Conservation (phyloP, 2,888 invertebrate genomes). For the Drosophila conformis region DNA sequence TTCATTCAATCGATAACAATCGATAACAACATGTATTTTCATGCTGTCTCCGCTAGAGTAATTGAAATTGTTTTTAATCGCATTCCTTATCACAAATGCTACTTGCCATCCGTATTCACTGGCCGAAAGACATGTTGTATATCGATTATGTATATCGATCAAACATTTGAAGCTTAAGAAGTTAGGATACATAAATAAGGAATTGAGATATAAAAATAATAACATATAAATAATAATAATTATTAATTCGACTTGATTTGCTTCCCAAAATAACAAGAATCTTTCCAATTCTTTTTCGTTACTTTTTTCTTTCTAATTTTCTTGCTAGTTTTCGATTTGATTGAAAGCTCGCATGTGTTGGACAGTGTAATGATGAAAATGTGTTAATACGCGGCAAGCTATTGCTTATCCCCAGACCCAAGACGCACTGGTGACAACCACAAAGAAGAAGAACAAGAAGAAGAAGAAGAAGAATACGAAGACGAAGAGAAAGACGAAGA, state of each 20-base stretch:
- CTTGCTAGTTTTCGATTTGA: neutral
- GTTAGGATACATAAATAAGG: too few relatives aligned
- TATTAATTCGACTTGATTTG: neutral
- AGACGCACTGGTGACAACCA: conserved; percentile 13
- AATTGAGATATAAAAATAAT: neutral
- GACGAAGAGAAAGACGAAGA: neutral
- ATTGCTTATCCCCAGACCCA: conserved; percentile 28
- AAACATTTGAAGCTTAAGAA: too few relatives aligned
- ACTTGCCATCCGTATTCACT: neutral
- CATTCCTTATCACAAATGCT: neutral
- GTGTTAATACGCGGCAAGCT: conserved; percentile 62
- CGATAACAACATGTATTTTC: neutral
- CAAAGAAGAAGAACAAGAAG: neutral
- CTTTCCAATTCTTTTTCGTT: neutral
- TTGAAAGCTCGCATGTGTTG: conserved; percentile 18
- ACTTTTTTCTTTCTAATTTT: neutral
- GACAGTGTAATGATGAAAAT: conserved; percentile 56
- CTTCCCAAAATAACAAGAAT: neutral
- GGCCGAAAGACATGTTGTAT: too few relatives aligned
- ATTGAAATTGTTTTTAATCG: neutral
- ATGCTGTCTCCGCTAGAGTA: neutral
- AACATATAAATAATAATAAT: neutral
- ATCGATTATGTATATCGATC: too few relatives aligned
- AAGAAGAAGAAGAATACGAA: too few relatives aligned
- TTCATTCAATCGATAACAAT: neutral